A percentile compares a stretch with the other conserved stretches of the same genome.
Evolutionary conservation across 2,888 invertebrate genomes (phyloP).

Genomic region (Lasioglossum calceatum): DNA sequence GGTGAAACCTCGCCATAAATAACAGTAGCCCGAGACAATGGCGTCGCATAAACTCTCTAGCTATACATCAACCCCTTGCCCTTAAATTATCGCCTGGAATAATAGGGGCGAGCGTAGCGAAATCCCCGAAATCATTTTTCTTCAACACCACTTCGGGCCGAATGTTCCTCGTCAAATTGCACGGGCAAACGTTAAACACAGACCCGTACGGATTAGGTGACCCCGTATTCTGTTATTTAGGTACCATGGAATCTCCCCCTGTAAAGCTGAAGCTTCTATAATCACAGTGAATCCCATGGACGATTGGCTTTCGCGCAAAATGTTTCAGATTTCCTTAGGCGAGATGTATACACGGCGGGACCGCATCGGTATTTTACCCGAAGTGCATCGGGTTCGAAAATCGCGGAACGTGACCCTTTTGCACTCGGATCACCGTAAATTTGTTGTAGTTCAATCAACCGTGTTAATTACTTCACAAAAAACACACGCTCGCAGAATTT

Average conservation of each 20-base stretch:
- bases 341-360: background rate
- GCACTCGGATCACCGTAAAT: background rate
- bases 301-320: background rate
- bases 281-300: constrained; percentile 11
- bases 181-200: constrained; percentile 41
- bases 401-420: background rate
- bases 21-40: constrained; percentile 67
- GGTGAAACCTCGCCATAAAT: constrained; percentile 68
- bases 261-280: constrained; percentile 10
- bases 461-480: background rate
- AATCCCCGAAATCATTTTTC: constrained; percentile 56
- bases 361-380: background rate
- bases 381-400: background rate
- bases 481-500: background rate
- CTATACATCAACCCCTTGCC: constrained; percentile 60
- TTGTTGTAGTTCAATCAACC: background rate
- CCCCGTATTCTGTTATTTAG: constrained; percentile 35
- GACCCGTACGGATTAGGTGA: constrained; percentile 33
- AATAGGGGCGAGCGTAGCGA: constrained; percentile 53
- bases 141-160: constrained; percentile 25
- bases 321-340: constrained; percentile 17
- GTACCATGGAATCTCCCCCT: background rate
- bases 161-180: constrained; percentile 51
- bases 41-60: constrained; percentile 64
- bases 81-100: constrained; percentile 69